Evolutionary conservation across 2,797 vertebrate species (phyloP).

Genomic region (Schizothorax lantsangensis): DNA sequence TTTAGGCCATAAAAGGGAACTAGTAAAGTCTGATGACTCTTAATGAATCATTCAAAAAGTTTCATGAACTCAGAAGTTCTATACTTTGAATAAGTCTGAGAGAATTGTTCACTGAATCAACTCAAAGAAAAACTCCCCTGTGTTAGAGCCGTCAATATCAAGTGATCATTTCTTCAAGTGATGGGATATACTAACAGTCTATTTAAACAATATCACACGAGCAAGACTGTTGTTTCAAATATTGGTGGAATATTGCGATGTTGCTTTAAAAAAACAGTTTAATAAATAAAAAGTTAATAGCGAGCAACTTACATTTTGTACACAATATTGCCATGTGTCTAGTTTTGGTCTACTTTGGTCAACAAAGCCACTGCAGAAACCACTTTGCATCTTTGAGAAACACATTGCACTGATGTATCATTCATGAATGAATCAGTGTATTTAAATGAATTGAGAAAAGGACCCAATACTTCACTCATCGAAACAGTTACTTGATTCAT

Average conservation of each 20-base stretch:
- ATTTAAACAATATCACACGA: background rate
- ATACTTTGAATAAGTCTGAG: background rate
- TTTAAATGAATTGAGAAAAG: background rate
- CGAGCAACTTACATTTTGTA: background rate
- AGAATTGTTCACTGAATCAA: background rate
- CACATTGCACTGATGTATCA: background rate
- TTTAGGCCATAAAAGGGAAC: background rate
- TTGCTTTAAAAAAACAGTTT: background rate
- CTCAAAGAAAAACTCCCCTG: background rate
- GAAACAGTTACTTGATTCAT: no score
- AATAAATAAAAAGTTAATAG: background rate
- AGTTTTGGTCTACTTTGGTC: background rate
- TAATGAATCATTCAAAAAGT: background rate
- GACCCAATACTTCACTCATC: no score
- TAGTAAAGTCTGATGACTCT: background rate
- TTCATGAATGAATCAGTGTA: background rate
- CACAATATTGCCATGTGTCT: background rate
- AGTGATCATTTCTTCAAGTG: background rate
- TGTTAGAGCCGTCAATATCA: background rate
- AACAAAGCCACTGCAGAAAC: background rate
- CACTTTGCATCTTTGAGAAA: background rate
- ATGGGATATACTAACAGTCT: background rate
- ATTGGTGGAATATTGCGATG: no score
- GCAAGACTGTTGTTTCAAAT: background rate
- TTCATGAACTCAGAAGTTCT: background rate